Base-by-base conservation (phyloP, 2,113 vertebrate genomes). In the Ptychochromis oligacanthus region DNA sequence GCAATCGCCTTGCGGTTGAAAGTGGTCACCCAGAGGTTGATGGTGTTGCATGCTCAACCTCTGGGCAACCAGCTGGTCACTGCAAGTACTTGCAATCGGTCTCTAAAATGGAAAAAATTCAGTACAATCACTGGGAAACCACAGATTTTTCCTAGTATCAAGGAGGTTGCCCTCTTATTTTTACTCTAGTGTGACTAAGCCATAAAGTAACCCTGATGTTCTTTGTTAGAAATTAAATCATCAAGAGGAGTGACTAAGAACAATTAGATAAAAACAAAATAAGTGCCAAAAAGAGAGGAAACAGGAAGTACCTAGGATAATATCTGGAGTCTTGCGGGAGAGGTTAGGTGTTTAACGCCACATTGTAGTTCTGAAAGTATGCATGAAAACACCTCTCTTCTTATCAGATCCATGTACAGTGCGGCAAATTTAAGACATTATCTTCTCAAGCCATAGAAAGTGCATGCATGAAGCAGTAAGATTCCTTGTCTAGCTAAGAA, bases 1-100 rank as follows among this genome's bases (percentile, higher is more conserved):
- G 13, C 4, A 46, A 14, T 70, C 13, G 12, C 10, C 38, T 40
- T 11, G 38, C 38, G 12, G 12, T 40, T 3, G 3, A 4, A 40
- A 40, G 11, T 43, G 40, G 13, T 43, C 40, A 4, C 40, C 13
- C 40, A 5, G 40, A 49, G 24, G 40, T 46, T 49, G 64, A 20
- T 18, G 3, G 40, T 49, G 40, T 28, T 70, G 24, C 40, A 70
- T 9, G 64, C 9, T 49, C 0, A 49, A 49, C 26, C 40, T 70
- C 40, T 67, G 14, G 0, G 62, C 62, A 46, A 0, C 17, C 7
- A 65, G 0, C 8, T 26, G 22, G 62, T 26, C 38, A 46, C 62
- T 26, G 38, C 38, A 67, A 67, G 14, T 4, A 46, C 64, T 46
- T 26, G 3, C 40, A 67, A 22, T 31, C 28, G 4, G 28, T 31